Evolutionary conservation across 1,140 invertebrate genomes (phyloP).

Genomic region (Listronotus oregonensis): DNA sequence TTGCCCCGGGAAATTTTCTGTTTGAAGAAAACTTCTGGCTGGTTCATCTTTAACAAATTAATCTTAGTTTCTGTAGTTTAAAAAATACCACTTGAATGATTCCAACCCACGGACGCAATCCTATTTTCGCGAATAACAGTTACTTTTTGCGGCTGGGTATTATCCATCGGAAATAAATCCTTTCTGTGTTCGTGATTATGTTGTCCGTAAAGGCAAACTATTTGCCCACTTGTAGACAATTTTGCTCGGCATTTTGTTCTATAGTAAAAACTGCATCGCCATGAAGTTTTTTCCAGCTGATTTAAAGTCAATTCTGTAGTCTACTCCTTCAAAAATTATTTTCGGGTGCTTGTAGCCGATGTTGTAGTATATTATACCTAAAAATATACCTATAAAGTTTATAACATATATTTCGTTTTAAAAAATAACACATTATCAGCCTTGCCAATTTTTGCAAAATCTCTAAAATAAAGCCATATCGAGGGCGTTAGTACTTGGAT

Average conservation of each 20-base stretch:
- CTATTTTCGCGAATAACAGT: conserved; percentile 17
- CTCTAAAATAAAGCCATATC: too few species aligned
- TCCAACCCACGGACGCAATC: neutral
- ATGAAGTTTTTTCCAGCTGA: conserved; percentile 32
- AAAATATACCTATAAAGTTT: conserved; percentile 13
- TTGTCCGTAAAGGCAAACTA: conserved; percentile 27
- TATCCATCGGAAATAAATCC: conserved; percentile 21
- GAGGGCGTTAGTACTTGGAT: too few species aligned
- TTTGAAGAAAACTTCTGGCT: neutral
- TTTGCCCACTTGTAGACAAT: conserved; percentile 29
- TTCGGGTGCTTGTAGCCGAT: conserved; percentile 42
- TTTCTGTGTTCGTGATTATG: conserved; percentile 35
- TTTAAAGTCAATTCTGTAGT: conserved; percentile 37
- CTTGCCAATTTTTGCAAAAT: too few species aligned
- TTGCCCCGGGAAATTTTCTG: too few species aligned
- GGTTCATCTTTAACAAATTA: neutral
- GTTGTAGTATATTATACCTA: conserved; percentile 40
- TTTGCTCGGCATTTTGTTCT: conserved; percentile 39
- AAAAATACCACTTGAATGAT: neutral
- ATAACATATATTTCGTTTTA: neutral
- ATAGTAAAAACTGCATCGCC: conserved; percentile 40
- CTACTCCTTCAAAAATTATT: conserved; percentile 39
- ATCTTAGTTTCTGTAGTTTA: neutral
- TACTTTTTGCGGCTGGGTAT: conserved; percentile 15
- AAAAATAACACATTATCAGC: neutral